A percentile compares a stretch with the other conserved stretches of the same genome.
phyloP scores from a whole-genome alignment of 2,797 vertebrate genomes.

The Aselliscus stoliczkanus region DNA sequence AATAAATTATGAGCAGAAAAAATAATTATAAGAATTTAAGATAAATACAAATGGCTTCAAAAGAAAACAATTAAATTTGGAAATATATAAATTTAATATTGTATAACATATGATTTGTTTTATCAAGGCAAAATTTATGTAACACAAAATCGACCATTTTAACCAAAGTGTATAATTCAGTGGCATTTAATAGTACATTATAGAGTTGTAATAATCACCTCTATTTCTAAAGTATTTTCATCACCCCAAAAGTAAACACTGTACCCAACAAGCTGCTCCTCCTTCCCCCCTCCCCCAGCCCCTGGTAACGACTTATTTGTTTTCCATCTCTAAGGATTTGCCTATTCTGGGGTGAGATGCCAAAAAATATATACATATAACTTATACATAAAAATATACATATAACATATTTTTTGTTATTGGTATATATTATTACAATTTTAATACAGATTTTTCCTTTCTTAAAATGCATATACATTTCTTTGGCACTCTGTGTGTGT shows the following conservation, averaged over 20 bases:
- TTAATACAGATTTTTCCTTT: no score
- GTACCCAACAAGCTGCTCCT: not conserved
- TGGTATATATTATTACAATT: no score
- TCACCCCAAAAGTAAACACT: not conserved
- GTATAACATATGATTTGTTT: not conserved
- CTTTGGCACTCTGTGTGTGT: no score
- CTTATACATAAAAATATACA: no score
- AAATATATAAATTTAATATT: not conserved
- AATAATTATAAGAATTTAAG: not conserved
- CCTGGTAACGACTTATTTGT: not conserved
- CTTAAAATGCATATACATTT: no score
- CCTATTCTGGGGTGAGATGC: no score
- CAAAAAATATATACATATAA: no score
- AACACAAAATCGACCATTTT: not conserved
- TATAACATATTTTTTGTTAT: no score
- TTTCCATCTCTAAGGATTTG: not conserved
- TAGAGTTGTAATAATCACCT: not conserved
- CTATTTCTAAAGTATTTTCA: not conserved
- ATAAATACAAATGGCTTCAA: not conserved
- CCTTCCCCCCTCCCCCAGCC: no score
- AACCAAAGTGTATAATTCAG: not conserved
- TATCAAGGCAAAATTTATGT: not conserved
- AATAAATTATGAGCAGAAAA: not conserved
- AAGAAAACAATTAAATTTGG: not conserved
- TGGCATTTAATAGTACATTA: not conserved